Evolutionary conservation across 1,140 invertebrate genomes (phyloP).

Genomic region (Archivesica marissinica): DNA sequence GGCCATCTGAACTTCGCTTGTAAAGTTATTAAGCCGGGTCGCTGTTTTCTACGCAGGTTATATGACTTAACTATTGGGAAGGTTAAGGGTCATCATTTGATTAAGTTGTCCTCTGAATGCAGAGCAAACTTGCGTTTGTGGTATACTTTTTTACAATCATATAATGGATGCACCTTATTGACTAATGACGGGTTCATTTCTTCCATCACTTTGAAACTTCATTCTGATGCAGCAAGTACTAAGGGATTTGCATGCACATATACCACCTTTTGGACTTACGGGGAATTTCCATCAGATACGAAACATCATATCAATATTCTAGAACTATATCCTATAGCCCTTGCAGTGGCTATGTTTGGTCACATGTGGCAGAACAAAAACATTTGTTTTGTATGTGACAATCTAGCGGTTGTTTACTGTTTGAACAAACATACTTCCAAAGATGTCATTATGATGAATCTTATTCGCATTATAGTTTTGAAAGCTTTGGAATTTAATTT

Average conservation of each 20-base stretch:
- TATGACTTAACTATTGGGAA: conserved; percentile 38
- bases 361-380: conserved; percentile 8
- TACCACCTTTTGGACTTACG: not conserved
- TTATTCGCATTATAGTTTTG: conserved; percentile 27
- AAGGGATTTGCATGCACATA: not conserved
- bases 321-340: conserved; percentile 45
- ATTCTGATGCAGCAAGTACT: conserved; percentile 11
- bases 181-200: conserved; percentile 12
- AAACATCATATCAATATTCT: not conserved
- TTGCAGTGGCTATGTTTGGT: conserved; percentile 48
- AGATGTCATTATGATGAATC: conserved; percentile 33
- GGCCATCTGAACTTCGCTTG: conserved; percentile 55
- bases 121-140: not conserved
- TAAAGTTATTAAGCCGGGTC: conserved; percentile 45
- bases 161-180: conserved; percentile 52
- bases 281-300: not conserved
- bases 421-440: conserved; percentile 60
- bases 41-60: conserved; percentile 47
- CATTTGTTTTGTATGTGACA: conserved; percentile 50
- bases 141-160: conserved; percentile 34
- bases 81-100: conserved; percentile 32
- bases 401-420: conserved; percentile 51
- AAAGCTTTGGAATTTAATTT: conserved; percentile 10
- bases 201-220: conserved; percentile 21
- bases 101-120: conserved; percentile 43